Evolutionary conservation across 2,888 invertebrate species (phyloP), one percentile per base, ranked within the genome.

Genomic region (Vesta saturnalis): DNA sequence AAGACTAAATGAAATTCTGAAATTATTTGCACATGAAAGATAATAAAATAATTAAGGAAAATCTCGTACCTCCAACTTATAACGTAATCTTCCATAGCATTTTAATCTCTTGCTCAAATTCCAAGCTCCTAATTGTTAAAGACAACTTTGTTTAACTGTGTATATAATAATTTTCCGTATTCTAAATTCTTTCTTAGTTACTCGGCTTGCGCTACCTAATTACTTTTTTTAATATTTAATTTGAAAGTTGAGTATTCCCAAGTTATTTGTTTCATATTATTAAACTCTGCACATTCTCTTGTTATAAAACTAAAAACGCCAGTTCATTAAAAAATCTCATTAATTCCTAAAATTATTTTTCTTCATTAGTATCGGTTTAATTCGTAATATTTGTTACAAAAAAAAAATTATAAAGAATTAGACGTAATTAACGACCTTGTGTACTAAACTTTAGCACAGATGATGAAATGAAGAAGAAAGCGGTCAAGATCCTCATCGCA

Each of bases 171-270:
- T 52, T 52, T 21, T 52, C 52, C 21, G 21, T 52, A 19, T 52
- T n/a, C 52, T 52, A 19, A 18, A 52, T 52, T 52, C 19, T 52
- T 52, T 52, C 52, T 52, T 21, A 52, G 19, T 52, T 52, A 52
- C 21, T 52, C 21, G 18, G 52, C 52, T 19, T 21, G 19, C 12
- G 18, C 52, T n/a, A 21, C 21, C 18, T 52, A 52, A 52, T 52
- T 52, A 52, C 52, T 52, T 52, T 52, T 52, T 52, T 52, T 19
- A 52, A 52, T 52, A 52, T 52, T 52, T 52, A 52, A 52, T 52
- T 52, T 52, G n/a, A 52, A 52, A 52, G 52, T 52, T 18, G 21
- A 49, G 49, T 19, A 52, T 52, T 52, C 52, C 52, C 52, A 52
- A 52, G 52, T 19, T 52, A 52, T 52, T 52, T 52, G 49, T 19